These are phyloP conservation scores for Crocodylus rhombifer DNA, from an alignment of 2,797 vertebrate genomes.

Conservation along the genomic window DNA sequence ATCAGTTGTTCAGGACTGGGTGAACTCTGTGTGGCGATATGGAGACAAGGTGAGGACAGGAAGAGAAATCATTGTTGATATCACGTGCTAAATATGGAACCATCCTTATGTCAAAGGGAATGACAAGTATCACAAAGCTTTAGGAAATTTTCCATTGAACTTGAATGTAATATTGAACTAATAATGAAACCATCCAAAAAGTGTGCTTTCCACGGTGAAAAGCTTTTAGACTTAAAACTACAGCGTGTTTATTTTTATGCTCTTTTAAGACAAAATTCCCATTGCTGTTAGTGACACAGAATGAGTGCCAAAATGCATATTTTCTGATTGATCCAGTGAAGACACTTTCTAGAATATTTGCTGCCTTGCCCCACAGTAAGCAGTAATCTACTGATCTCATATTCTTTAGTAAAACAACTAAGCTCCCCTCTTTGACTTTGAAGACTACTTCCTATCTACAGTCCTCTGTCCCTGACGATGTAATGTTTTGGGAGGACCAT, in stretches of 20 bases:
- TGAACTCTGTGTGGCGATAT: not conserved
- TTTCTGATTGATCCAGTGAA: not conserved
- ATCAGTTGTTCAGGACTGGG: not conserved
- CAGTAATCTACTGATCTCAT: not conserved
- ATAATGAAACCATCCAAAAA: not conserved
- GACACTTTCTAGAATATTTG: not conserved
- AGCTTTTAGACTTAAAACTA: not conserved
- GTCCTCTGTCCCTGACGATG: not conserved
- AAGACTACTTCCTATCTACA: not conserved
- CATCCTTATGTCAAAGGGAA: not conserved
- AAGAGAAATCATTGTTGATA: not conserved
- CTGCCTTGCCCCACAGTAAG: not conserved
- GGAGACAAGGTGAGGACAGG: not conserved
- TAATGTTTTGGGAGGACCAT: not conserved
- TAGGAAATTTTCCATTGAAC: not conserved
- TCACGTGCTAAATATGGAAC: not conserved
- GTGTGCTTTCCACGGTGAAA: fast-evolving
- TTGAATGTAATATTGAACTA: not conserved
- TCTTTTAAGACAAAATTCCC: not conserved
- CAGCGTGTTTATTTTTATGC: not conserved
- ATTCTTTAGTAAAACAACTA: not conserved
- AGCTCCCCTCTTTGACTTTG: not conserved
- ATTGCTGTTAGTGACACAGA: not conserved
- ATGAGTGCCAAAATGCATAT: not conserved
- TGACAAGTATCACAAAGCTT: not conserved